Evolutionary conservation across 2,888 invertebrate genomes (phyloP).

Genomic region (Hirtodrosophila duncani): DNA sequence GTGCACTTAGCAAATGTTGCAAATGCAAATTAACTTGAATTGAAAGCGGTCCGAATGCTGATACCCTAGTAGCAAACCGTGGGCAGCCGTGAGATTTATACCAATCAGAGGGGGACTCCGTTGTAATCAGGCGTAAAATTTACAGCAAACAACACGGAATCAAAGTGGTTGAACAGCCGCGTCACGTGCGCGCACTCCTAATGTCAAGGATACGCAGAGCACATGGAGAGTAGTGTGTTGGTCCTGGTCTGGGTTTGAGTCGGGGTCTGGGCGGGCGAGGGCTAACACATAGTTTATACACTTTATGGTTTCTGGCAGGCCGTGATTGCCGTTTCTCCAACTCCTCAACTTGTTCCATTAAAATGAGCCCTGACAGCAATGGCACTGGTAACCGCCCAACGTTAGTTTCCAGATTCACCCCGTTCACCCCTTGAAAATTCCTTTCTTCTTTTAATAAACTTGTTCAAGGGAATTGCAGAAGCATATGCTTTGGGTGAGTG

Average conservation of each 20-base stretch:
- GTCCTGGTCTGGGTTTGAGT: constrained; percentile 2
- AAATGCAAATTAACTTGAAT: constrained; percentile 31
- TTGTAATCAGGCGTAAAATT: constrained; percentile 70
- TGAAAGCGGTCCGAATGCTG: not conserved
- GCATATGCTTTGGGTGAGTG: constrained; percentile 52
- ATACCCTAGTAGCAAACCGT: constrained; percentile 24
- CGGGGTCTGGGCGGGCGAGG: not conserved
- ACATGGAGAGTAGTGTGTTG: constrained; percentile 1
- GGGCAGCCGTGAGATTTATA: constrained; percentile 62
- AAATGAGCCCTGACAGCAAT: constrained; percentile 41
- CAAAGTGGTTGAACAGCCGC: constrained; percentile 63
- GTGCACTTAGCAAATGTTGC: constrained; percentile 45
- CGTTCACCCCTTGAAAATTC: constrained; percentile 22
- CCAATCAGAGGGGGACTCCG: constrained; percentile 48
- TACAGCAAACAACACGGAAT: constrained; percentile 56
- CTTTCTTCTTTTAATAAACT: constrained; percentile 57
- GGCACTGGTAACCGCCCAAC: constrained; percentile 12
- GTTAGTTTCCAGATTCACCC: constrained; percentile 39
- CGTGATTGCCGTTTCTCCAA: constrained; percentile 52
- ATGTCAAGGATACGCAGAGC: constrained; percentile 57
- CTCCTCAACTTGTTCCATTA: constrained; percentile 40
- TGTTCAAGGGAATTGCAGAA: constrained; percentile 66
- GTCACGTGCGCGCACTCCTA: constrained; percentile 64
- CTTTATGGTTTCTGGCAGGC: constrained; percentile 73
- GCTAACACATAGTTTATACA: constrained; percentile 64